Base-by-base conservation (phyloP, 1,140 invertebrate species). In the Aphaenogaster floridana region DNA sequence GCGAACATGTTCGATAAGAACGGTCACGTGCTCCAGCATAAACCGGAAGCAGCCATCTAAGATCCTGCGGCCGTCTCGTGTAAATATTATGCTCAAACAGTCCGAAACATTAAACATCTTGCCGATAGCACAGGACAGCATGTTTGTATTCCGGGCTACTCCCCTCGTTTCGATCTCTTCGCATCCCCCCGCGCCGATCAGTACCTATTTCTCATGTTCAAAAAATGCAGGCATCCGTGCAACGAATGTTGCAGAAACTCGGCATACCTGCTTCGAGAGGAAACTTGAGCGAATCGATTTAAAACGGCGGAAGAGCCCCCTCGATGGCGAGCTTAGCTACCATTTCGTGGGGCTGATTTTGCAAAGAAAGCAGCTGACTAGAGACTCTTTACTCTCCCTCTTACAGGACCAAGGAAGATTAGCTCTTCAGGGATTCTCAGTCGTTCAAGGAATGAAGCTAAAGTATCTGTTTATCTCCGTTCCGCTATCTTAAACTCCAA, bases 261-360 rank as follows among this genome's bases (percentile, higher is more conserved):
- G 78, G 87, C 89, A 45, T 95, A 95, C 94, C 94, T 94, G 94
- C 91, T 88, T 88, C 88, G 91, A 91, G 91, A 69, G 34, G 93
- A 94, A 95, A 94, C 93, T 93, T 86, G 91, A 91, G 89, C 93
- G 93, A 95, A 95, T 95, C 94, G 93, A 95, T 95, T 95, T 93
- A 94, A 88, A 95, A 95, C 92, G 92, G 92, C 89, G 81, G 81
- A 88, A 81, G 83, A 85, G 89, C 72, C 68, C 89, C 90, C 89
- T 91, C 88, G 84, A 88, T 21, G 52, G 28, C 34, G 7, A 59
- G 74, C 57, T 80, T 84, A 64, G 78, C 57, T 74, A 61, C 74
- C 74, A 57, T 63, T 68, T 5, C 85, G 91, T 91, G 88, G 34
- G 91, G 89, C 89, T 92, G 92, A 94, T 94, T 95, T 94, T 93